Evolutionary conservation across 2,888 invertebrate genomes (phyloP).

Genomic region (Ferdinandea cuprea): DNA sequence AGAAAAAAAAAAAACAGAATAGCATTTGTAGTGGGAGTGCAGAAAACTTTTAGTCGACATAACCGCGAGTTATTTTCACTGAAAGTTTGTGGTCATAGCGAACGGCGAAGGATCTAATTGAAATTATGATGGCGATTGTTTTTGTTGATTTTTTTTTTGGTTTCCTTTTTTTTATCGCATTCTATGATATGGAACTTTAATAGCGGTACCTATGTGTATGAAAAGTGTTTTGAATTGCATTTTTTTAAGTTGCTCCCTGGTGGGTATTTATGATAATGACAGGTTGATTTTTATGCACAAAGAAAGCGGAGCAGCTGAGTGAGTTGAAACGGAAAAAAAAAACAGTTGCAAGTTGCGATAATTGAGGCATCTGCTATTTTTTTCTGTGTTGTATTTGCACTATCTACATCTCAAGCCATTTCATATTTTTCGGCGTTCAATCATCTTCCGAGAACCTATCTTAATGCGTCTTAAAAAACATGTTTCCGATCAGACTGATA

Average conservation of each 20-base stretch:
- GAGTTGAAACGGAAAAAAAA: too few relatives aligned
- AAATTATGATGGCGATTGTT: constrained; percentile 66
- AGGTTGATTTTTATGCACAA: background rate
- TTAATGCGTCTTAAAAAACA: too few relatives aligned
- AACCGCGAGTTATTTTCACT: constrained; percentile 70
- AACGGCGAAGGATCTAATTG: constrained; percentile 59
- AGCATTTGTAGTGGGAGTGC: background rate
- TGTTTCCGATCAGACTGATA: too few relatives aligned
- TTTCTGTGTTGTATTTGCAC: too few relatives aligned
- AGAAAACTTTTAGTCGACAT: constrained; percentile 54
- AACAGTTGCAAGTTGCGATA: too few relatives aligned
- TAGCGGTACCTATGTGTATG: background rate
- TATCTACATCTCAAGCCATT: too few relatives aligned
- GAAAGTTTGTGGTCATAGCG: constrained; percentile 57
- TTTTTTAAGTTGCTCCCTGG: constrained; percentile 8
- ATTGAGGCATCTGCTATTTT: too few relatives aligned
- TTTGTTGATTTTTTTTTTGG: constrained; percentile 29
- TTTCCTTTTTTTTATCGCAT: constrained; percentile 12
- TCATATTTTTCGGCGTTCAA: too few relatives aligned
- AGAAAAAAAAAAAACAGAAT: background rate
- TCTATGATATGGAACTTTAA: constrained; percentile 11
- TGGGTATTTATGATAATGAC: constrained; percentile 25
- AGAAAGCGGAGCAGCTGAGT: too few relatives aligned
- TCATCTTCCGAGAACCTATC: too few relatives aligned
- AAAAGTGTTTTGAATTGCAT: constrained; percentile 33